Evolutionary conservation across 2,888 invertebrate species (phyloP).

Genomic region (Embidobia sp.): DNA sequence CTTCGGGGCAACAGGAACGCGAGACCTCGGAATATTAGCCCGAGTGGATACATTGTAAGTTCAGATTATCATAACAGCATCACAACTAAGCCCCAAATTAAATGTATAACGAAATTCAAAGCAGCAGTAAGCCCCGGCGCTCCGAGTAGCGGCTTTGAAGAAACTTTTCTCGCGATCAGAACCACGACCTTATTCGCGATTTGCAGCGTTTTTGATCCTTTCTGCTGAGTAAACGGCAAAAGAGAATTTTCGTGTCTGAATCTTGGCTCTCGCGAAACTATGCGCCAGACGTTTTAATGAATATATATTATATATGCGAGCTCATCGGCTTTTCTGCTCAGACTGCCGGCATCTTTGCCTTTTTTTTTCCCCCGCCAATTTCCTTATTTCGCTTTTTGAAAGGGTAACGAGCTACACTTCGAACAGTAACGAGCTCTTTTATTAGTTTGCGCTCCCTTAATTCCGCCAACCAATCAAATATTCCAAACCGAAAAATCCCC

Average conservation of each 20-base stretch:
- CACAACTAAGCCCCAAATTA: constrained; percentile 49
- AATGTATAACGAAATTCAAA: constrained; percentile 58
- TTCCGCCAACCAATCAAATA: no score
- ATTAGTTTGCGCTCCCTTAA: constrained; percentile 31
- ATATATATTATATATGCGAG: constrained; percentile 60
- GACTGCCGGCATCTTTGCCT: constrained; percentile 23
- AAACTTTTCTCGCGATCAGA: constrained; percentile 60
- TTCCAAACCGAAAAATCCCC: no score
- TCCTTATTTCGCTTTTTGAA: constrained; percentile 11
- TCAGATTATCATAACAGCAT: constrained; percentile 52
- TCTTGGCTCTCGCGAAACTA: constrained; percentile 44
- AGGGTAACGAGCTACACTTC: constrained; percentile 49
- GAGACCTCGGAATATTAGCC: no score
- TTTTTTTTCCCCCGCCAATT: not conserved
- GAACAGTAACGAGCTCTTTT: constrained; percentile 50
- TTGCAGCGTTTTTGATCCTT: constrained; percentile 56
- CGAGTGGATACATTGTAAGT: no score
- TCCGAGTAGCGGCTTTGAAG: constrained; percentile 40
- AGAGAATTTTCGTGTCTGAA: constrained; percentile 56
- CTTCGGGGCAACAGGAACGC: no score
- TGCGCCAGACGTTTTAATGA: constrained; percentile 61
- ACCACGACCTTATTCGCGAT: constrained; percentile 60
- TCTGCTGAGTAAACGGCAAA: constrained; percentile 56
- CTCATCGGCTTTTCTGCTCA: constrained; percentile 31
- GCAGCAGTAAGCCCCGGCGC: constrained; percentile 44